Conservation (phyloP, 2,888 invertebrate species). For the Diloba caeruleocephala region DNA sequence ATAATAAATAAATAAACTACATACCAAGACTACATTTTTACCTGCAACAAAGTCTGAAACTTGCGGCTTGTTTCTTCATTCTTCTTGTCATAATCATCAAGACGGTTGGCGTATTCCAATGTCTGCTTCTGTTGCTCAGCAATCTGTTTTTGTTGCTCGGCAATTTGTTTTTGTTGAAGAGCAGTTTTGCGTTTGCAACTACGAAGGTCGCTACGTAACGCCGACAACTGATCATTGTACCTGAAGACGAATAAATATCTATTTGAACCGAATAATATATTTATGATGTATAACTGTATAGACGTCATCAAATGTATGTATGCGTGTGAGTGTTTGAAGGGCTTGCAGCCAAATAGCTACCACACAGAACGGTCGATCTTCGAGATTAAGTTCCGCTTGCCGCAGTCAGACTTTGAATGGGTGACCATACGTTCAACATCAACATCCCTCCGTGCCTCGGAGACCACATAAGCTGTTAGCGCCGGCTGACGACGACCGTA, state of each 20-base stretch:
- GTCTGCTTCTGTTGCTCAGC: conserved; percentile 93
- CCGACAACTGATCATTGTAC: conserved; percentile 94
- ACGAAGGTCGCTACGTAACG: conserved; percentile 93
- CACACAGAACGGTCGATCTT: no score
- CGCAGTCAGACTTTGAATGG: no score
- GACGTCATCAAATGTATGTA: no score
- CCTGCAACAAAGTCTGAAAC: conserved; percentile 95
- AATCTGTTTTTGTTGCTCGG: conserved; percentile 92
- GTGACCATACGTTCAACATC: no score
- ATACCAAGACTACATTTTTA: conserved; percentile 61
- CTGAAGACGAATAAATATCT: conserved; percentile 65
- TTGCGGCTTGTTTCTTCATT: conserved; percentile 96
- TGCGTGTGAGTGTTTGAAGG: no score
- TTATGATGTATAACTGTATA: no score
- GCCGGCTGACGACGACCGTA: no score
- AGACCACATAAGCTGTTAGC: no score
- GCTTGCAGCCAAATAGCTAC: no score
- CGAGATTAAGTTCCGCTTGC: no score
- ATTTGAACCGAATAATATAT: no score
- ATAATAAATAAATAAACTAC: conserved; percentile 22
- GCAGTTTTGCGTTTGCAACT: conserved; percentile 94
- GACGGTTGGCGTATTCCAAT: conserved; percentile 94
- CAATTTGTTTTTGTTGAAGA: conserved; percentile 95
- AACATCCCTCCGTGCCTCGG: no score
- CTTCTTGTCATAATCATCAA: conserved; percentile 97